Conservation (phyloP, 2,888 invertebrate species). For the Aspidiotus destructor region DNA sequence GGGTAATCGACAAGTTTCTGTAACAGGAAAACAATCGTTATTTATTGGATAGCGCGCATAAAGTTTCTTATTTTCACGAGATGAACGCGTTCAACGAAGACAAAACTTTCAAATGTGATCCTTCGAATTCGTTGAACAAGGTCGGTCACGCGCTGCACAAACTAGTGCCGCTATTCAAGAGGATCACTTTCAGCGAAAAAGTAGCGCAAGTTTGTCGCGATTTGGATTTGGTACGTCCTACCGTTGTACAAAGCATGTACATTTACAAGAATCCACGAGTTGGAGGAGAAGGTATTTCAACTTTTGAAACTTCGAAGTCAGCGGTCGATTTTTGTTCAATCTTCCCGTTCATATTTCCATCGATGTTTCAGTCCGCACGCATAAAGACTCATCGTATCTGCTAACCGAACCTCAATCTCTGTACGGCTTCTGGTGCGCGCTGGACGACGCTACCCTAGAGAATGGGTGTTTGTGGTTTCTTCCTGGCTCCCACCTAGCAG, state of each 20-base stretch:
- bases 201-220: conserved; percentile 66
- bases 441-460: conserved; percentile 83
- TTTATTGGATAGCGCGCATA: conserved; percentile 85
- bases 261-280: conserved; percentile 91
- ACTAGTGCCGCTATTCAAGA: conserved; percentile 67
- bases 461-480: conserved; percentile 94
- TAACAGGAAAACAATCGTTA: conserved; percentile 49
- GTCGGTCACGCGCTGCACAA: conserved; percentile 84
- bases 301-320: no score
- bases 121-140: conserved; percentile 61
- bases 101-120: conserved; percentile 62
- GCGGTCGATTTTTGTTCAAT: no score
- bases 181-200: conserved; percentile 71
- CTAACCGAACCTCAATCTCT: conserved; percentile 63
- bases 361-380: conserved; percentile 54
- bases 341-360: neutral
- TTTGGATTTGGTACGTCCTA: conserved; percentile 66
- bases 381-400: conserved; percentile 83
- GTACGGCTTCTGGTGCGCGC: conserved; percentile 89
- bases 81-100: conserved; percentile 63
- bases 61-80: conserved; percentile 87
- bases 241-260: conserved; percentile 91
- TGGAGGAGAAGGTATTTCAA: conserved; percentile 66
- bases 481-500: conserved; percentile 81
- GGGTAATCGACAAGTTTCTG: neutral